Evolutionary conservation across 2,888 invertebrate species (phyloP), one percentile per base, ranked within the genome.

Genomic region (Nysson spinosus): DNA sequence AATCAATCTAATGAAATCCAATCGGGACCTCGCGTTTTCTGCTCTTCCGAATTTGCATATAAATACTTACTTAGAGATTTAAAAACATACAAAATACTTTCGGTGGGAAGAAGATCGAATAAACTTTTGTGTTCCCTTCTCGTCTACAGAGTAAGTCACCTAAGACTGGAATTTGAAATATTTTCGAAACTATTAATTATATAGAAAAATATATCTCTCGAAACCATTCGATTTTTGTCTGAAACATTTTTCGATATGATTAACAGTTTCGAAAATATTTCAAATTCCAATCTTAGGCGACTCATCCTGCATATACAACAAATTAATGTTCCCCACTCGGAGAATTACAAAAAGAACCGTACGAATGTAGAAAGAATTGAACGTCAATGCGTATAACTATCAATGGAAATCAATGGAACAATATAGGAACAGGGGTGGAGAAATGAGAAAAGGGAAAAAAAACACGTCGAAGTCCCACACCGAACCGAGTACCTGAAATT

Each of bases 11-110:
- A 14, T 3, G 35, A 52, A 42, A 47, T 55, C 46, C 30, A 60
- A 28, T 60, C 19, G n/a, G n/a, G 58, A 54, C 44, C 35, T 39
- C 16, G 26, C 16, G 32, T 20, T 52, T 52, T 58, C 55, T 47
- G 60, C 19, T 55, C 30, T 40, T 50, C 11, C 9, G 40, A 55
- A 62, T 66, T 56, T 51, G n/a, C 55, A 58, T 63, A 42, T 28
- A 52, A 63, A 63, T 58, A 52, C 50, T 44, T 46, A 16, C 20
- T 34, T 9, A 16, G 34, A 47, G 58, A 63, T 63, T 58, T 43
- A 58, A 51, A 52, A 11, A n/a, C n/a, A n/a, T n/a, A n/a, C n/a
- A n/a, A n/a, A n/a, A n/a, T n/a, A n/a, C 37, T 17, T 17, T 14
- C 24, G 22, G 20, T 4, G 7, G 19, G n/a, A 32, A 19, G 46